Base-by-base conservation (phyloP, 2,797 vertebrate genomes). In the Chelon auratus region DNA sequence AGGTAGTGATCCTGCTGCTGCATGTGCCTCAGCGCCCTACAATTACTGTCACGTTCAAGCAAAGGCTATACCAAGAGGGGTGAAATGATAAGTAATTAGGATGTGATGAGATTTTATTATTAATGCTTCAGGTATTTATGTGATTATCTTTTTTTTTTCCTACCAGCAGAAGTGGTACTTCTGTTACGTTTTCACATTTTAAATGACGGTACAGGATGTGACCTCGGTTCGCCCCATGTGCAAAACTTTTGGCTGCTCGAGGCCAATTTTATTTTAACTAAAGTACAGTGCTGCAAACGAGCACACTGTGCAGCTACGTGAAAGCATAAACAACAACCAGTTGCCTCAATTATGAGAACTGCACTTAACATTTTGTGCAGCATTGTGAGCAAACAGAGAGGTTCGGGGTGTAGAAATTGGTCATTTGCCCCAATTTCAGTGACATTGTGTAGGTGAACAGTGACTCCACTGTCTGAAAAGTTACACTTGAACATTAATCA, bases 31-130 rank as follows among this genome's bases (percentile, higher is more conserved):
- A 57, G 73, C 77, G 70, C 51, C 80, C 79, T 61, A 71, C 73
- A 89, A 83, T 89, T 86, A 88, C 85, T 83, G 86, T 87, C 83
- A 87, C 55, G 22, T 77, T 75, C 70, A 26, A 65, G 64, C 59
- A 37, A 50, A 80, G 72, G 81, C 82, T 77, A 80, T 70, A 67
- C 62, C 70, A 56, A 74, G 58, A 68, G 24, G 56, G 68, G 15
- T 63, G 51, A 71, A 79, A 66, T 66, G 72, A 88, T 82, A 63
- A 81, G 72, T 48, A 83, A 64, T 81, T 62, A 77, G 54, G 18
- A 42, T 62, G 62, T 74, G 77, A 83, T 81, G 37, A 68, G 66
- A 59, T 57, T 78, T 71, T 42, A 68, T 59, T 67, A 62, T 51
- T 53, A 71, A 18, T 40, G 51, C 56, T 66, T 79, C 36, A 56